A percentile compares a stretch with the other conserved stretches of the same genome.
phyloP scores from a whole-genome alignment of 2,113 vertebrate species.

The Chloroceryle aenea region DNA sequence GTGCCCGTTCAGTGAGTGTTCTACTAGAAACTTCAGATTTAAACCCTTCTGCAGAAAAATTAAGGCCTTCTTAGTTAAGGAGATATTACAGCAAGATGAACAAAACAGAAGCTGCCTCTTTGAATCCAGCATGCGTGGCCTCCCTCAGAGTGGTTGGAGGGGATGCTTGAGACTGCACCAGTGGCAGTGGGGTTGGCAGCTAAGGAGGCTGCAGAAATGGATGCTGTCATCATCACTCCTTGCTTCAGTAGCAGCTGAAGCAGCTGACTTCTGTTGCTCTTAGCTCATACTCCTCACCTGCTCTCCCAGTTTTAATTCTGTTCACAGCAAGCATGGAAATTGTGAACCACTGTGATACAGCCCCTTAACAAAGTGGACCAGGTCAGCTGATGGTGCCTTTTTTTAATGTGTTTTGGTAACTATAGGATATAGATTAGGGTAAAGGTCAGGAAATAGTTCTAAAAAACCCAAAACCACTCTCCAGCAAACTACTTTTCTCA shows the following conservation, averaged over 20 bases:
- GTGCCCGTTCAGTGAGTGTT: background rate
- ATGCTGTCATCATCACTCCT: background rate
- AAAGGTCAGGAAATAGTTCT: background rate
- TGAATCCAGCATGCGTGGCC: background rate
- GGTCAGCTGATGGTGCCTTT: background rate
- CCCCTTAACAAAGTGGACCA: background rate
- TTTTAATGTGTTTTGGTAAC: background rate
- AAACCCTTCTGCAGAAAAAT: background rate
- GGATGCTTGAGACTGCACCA: background rate
- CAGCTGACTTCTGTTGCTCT: background rate
- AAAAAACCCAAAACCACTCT: background rate
- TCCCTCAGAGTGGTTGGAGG: fast-evolving
- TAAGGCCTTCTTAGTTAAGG: background rate
- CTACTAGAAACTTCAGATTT: background rate
- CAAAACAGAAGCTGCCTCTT: background rate
- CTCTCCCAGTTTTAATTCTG: background rate
- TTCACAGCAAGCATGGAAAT: background rate
- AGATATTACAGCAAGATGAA: background rate
- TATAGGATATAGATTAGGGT: background rate
- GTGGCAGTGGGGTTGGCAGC: background rate
- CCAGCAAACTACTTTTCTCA: background rate
- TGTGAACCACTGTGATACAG: background rate
- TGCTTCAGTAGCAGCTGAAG: background rate
- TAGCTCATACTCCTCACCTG: background rate
- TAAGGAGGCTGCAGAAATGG: background rate